These are phyloP conservation scores for Serranus cabrilla DNA, from an alignment of 2,797 vertebrate genomes.

Conservation along the genomic window DNA sequence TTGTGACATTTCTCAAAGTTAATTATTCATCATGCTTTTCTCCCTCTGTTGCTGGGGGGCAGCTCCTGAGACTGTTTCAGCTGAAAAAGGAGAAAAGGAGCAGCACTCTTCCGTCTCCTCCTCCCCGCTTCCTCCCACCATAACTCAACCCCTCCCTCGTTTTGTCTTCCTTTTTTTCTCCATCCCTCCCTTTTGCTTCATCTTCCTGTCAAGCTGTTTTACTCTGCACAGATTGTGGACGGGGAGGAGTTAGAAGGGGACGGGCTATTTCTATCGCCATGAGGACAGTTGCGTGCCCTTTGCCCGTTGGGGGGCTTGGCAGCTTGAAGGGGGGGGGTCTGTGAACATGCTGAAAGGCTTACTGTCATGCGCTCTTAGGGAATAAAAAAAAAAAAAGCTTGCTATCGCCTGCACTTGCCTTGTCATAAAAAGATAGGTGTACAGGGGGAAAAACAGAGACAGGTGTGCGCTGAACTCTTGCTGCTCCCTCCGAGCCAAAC, in stretches of 20 bases:
- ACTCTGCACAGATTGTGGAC: constrained; percentile 33
- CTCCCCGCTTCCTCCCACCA: constrained; percentile 28
- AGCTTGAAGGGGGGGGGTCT: constrained; percentile 35
- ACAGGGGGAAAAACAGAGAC: constrained; percentile 61
- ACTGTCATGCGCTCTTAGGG: constrained; percentile 51
- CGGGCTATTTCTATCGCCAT: constrained; percentile 32
- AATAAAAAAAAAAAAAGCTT: constrained; percentile 41
- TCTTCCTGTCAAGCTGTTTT: constrained; percentile 64
- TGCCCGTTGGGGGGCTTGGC: constrained; percentile 20
- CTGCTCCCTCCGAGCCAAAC: constrained; percentile 56
- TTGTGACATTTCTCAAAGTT: constrained; percentile 85
- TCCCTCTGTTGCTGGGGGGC: constrained; percentile 76
- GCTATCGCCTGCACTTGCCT: constrained; percentile 43
- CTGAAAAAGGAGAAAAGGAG: constrained; percentile 62
- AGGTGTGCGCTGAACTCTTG: constrained; percentile 73
- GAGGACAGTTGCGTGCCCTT: constrained; percentile 52
- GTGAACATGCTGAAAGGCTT: constrained; percentile 51
- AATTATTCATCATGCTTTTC: constrained; percentile 89
- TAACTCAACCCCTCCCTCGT: constrained; percentile 61
- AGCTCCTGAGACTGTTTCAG: constrained; percentile 74
- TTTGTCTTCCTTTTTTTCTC: constrained; percentile 42
- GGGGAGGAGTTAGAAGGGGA: constrained; percentile 3
- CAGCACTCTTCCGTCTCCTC: constrained; percentile 62
- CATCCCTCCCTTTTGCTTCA: constrained; percentile 40
- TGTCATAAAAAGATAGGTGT: constrained; percentile 67